Percentiles rank a stretch among this genome's conserved stretches.
Conservation (phyloP, 2,113 vertebrate species). For the Tichodroma muraria region DNA sequence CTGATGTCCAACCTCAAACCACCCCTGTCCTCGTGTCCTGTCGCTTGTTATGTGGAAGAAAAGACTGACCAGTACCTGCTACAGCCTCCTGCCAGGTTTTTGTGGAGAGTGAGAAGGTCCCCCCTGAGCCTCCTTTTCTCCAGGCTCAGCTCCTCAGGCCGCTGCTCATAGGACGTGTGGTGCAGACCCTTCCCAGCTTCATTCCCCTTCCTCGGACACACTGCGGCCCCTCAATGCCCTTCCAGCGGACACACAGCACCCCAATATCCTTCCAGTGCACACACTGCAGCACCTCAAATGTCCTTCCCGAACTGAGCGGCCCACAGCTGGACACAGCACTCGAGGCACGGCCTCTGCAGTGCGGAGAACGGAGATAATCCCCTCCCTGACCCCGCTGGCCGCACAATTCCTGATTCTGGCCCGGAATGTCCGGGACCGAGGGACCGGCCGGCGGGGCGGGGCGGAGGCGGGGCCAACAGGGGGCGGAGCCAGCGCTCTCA, state of each 20-base stretch:
- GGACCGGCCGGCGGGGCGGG: fast-evolving
- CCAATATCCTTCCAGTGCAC: neutral
- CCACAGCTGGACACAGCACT: fast-evolving
- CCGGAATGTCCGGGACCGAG: fast-evolving
- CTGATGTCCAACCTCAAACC: neutral
- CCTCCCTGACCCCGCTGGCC: fast-evolving
- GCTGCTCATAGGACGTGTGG: fast-evolving
- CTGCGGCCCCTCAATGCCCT: too few species aligned
- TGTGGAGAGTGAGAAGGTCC: neutral
- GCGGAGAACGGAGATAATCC: neutral
- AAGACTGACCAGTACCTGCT: fast-evolving
- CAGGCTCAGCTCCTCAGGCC: neutral
- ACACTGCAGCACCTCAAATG: neutral
- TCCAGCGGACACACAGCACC: too few species aligned
- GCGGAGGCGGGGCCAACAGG: fast-evolving
- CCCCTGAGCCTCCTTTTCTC: neutral
- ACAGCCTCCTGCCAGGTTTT: neutral
- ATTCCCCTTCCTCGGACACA: too few species aligned
- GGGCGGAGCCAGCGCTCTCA: fast-evolving
- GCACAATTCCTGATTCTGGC: fast-evolving
- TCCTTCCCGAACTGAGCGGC: fast-evolving
- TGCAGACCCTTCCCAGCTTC: neutral
- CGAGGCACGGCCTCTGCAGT: neutral
- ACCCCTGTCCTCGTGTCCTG: neutral
- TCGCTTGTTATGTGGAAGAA: neutral